Percentiles rank a stretch among this genome's conserved stretches.
phyloP scores from a whole-genome alignment of 2,797 vertebrate genomes.

The Coracias cyanogaster region DNA sequence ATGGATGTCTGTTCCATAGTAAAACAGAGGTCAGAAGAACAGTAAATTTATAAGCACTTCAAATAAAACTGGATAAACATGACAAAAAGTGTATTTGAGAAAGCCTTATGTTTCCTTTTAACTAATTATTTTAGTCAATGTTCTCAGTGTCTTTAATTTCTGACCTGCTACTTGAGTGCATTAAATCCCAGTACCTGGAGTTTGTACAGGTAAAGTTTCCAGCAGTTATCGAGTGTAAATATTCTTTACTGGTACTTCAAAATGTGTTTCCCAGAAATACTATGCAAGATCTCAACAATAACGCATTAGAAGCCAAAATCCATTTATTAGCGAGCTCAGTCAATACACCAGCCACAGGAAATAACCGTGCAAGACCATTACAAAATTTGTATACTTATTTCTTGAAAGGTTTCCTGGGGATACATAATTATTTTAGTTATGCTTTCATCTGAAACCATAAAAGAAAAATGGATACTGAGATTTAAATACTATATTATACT shows the following conservation, averaged over 20 bases:
- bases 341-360: not conserved
- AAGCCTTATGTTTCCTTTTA: not conserved
- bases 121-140: not conserved
- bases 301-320: not conserved
- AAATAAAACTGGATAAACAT: not conserved
- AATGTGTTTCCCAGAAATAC: not conserved
- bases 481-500: not conserved
- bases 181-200: not conserved
- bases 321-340: not conserved
- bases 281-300: not conserved
- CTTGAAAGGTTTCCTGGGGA: not conserved
- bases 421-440: not conserved
- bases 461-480: not conserved
- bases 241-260: not conserved
- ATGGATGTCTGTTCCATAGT: not conserved
- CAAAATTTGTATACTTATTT: not conserved
- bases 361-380: not conserved
- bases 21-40: not conserved
- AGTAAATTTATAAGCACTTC: not conserved
- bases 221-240: rapidly evolving
- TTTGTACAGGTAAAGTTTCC: not conserved
- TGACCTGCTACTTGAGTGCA: not conserved
- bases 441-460: not conserved
- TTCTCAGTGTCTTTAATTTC: not conserved
- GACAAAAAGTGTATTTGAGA: not conserved